phyloP scores from a whole-genome alignment of 1,140 invertebrate species.

The Solenopsis invicta region DNA sequence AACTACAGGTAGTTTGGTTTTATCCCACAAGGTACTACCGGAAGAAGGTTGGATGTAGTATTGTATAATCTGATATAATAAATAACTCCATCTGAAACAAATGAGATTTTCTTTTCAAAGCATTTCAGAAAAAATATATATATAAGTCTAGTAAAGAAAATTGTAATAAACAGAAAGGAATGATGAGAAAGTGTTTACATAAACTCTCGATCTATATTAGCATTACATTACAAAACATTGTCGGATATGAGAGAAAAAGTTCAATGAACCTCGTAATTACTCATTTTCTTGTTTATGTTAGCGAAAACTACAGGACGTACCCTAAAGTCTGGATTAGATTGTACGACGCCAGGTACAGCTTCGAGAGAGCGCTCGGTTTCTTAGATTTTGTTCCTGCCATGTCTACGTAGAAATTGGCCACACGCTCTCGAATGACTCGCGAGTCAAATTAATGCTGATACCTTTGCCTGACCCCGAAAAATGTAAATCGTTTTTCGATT shows the following conservation, averaged over 20 bases:
- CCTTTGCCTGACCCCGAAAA: neutral
- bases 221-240: neutral
- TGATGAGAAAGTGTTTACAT: neutral
- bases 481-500: neutral
- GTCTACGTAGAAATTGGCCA: neutral
- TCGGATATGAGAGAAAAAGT: neutral
- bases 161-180: neutral
- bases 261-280: neutral
- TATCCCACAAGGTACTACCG: conserved; percentile 89
- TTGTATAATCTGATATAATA: conserved; percentile 89
- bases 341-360: conserved; percentile 83
- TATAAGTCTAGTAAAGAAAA: neutral
- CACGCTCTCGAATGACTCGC: neutral
- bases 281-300: neutral
- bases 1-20: conserved; percentile 90
- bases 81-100: conserved; percentile 91
- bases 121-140: neutral
- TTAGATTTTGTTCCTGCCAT: conserved; percentile 73
- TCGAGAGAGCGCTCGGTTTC: conserved; percentile 74
- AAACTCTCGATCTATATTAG: neutral
- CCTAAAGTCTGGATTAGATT: conserved; percentile 84
- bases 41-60: conserved; percentile 87
- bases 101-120: conserved; percentile 37
- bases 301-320: conserved; percentile 74
- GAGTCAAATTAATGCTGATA: neutral